Base-by-base conservation (phyloP, 2,888 invertebrate species). In the Drosophila prolongata region DNA sequence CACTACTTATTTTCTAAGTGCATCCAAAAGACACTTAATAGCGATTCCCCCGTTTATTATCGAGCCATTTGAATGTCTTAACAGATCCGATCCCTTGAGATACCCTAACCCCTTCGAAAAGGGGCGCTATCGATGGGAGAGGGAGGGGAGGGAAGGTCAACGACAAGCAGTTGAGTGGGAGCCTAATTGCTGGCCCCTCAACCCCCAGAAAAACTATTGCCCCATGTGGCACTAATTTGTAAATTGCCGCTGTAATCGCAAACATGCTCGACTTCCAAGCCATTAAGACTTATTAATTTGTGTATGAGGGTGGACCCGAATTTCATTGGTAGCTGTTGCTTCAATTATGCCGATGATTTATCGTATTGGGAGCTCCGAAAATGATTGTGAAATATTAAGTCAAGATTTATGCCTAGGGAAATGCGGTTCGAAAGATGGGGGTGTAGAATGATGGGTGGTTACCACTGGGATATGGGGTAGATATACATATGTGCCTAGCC, bases 221-320 rank as follows among this genome's bases (percentile, higher is more conserved):
- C 86, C 85, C 86, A 82, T 82, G 86, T 82, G 82, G 82, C 82
- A 82, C 86, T 86, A 83, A 83, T 83, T 83, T 83, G 87, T 86
- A 83, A 88, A 88, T 88, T 82, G 83, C 83, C 78, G 78, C 78
- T 78, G 83, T 88, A 83, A 83, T 83, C 88, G 88, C 78, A 85
- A 87, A 72, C 86, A 80, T 83, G 74, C 79, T 74, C 46, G 59
- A 75, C 69, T 74, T 57, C 56, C 30, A 43, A 57, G 38, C 56
- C 75, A 75, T 74, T 74, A 69, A 73, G 40, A 78, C 81, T 83
- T 83, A 83, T 88, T 88, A 83, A 83, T 86, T 83, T 88, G 78
- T 71, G 72, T 60, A 53, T 60, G 46, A 76, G 71, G 82, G 82
- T 75, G 75, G 85, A 84, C 68, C 59, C 30, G 70, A 55, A 44